phyloP scores from a whole-genome alignment of 2,797 vertebrate genomes.

The Antrozous pallidus region DNA sequence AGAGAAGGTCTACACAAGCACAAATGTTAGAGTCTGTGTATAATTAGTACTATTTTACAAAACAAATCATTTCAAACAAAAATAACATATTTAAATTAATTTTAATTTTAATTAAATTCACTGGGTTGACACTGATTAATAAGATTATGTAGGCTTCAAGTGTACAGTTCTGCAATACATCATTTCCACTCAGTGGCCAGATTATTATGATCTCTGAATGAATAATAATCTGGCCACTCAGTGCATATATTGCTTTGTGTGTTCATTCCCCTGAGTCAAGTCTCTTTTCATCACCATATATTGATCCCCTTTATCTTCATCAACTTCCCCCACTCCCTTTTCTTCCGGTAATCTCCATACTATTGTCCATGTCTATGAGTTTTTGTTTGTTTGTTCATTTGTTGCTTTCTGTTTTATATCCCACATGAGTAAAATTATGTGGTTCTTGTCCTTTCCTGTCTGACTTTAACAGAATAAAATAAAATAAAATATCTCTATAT shows the following conservation, averaged over 20 bases:
- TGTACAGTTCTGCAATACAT: neutral
- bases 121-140: neutral
- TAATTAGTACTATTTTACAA: neutral
- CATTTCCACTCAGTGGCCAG: too few species aligned
- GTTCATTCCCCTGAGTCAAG: neutral
- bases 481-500: neutral
- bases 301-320: neutral
- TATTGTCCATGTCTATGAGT: neutral
- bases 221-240: too few species aligned
- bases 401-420: neutral
- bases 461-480: neutral
- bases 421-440: neutral
- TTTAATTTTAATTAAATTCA: neutral
- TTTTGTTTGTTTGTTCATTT: neutral
- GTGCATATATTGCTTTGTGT: too few species aligned
- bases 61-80: neutral
- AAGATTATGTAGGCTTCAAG: neutral
- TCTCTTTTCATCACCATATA: neutral
- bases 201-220: too few species aligned
- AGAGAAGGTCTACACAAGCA: neutral
- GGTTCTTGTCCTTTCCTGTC: neutral
- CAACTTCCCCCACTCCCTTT: neutral
- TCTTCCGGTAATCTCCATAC: neutral
- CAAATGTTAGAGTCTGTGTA: neutral
- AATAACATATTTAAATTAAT: neutral